phyloP scores from a whole-genome alignment of 2,888 invertebrate genomes.

The Eudasyphora cyanicolor region DNA sequence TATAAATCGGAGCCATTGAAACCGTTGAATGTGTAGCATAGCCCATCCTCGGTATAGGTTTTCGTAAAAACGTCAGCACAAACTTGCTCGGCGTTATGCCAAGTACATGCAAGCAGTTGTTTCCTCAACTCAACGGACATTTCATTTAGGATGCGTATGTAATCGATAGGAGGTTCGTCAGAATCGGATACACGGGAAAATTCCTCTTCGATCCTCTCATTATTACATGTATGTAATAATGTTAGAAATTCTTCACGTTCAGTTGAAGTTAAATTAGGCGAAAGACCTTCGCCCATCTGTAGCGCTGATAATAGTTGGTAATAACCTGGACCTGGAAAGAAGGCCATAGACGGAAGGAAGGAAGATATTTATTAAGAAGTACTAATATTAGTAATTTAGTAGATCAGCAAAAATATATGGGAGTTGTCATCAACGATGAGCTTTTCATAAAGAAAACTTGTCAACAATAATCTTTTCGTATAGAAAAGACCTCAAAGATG shows the following conservation, averaged over 20 bases:
- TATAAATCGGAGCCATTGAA: conserved; percentile 83
- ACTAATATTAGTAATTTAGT: too few species aligned
- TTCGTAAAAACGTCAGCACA: conserved; percentile 83
- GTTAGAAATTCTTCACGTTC: conserved; percentile 74
- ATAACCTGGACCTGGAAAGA: too few species aligned
- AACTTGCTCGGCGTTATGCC: conserved; percentile 80
- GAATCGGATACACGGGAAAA: conserved; percentile 69
- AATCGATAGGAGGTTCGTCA: conserved; percentile 71
- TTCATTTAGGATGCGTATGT: conserved; percentile 73
- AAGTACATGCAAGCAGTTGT: conserved; percentile 82
- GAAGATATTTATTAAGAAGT: too few species aligned
- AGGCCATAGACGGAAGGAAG: too few species aligned
- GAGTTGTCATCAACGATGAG: too few species aligned
- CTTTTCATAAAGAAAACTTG: too few species aligned
- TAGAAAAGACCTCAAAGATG: too few species aligned
- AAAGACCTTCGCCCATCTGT: too few species aligned
- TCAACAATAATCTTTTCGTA: too few species aligned
- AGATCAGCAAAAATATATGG: too few species aligned
- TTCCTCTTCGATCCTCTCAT: conserved; percentile 69
- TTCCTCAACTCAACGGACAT: conserved; percentile 80
- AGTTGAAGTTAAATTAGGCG: conserved; percentile 42
- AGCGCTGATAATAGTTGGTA: too few species aligned
- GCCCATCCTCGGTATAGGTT: conserved; percentile 85
- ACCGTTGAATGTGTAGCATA: conserved; percentile 86
- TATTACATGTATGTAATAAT: conserved; percentile 75